These are phyloP conservation scores for Phaedon cochleariae DNA, from an alignment of 2,888 invertebrate genomes.

Conservation along the genomic window DNA sequence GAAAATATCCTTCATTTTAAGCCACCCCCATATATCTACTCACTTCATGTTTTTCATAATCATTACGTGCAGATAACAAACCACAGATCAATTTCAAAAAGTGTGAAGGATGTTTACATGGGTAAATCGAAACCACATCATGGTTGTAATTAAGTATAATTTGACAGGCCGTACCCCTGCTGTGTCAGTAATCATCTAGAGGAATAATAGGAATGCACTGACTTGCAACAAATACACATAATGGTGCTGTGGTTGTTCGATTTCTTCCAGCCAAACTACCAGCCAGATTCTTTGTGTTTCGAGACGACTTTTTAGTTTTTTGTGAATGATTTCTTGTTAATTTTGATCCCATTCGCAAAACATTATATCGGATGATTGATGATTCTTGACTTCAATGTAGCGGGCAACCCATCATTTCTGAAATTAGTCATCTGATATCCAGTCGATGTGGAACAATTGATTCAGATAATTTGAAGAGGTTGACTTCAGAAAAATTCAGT, in stretches of 20 bases:
- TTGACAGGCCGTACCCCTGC: slow-evolving; percentile 59
- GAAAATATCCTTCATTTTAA: no score
- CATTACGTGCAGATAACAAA: slow-evolving; percentile 6
- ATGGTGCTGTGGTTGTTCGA: slow-evolving; percentile 39
- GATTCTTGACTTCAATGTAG: background rate
- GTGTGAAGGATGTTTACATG: slow-evolving; percentile 55
- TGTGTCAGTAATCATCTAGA: slow-evolving; percentile 61
- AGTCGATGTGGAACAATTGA: no score
- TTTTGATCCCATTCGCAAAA: background rate
- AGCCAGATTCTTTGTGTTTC: background rate
- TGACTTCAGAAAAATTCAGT: no score
- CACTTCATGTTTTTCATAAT: background rate
- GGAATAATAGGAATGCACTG: slow-evolving; percentile 62
- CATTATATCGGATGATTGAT: background rate
- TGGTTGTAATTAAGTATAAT: slow-evolving; percentile 60
- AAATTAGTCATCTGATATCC: no score
- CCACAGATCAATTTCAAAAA: slow-evolving; percentile 15
- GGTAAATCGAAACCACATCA: slow-evolving; percentile 59
- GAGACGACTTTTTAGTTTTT: background rate
- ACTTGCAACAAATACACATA: slow-evolving; percentile 62
- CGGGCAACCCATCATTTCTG: background rate
- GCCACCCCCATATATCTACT: no score
- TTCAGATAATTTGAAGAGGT: no score
- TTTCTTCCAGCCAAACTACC: slow-evolving; percentile 16
- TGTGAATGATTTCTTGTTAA: background rate